phyloP scores from a whole-genome alignment of 2,113 vertebrate genomes.

The Phylloscopus trochiloides region DNA sequence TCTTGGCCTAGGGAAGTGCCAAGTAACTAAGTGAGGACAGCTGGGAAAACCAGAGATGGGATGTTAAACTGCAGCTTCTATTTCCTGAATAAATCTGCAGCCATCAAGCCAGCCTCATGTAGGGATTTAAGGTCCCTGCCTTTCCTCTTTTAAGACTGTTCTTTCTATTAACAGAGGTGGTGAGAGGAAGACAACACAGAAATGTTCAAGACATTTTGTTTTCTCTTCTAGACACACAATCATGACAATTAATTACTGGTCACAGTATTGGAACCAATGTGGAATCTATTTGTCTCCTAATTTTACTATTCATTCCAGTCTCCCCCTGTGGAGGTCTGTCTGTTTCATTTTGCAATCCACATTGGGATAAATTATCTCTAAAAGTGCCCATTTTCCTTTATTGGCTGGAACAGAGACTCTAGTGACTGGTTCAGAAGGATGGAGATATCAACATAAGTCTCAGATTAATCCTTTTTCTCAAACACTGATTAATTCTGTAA shows the following conservation, averaged over 20 bases:
- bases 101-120: not conserved
- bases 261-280: not conserved
- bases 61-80: not conserved
- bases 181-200: not conserved
- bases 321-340: not conserved
- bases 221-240: not conserved
- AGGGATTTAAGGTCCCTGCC: not conserved
- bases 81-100: not conserved
- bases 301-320: not conserved
- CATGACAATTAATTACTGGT: not conserved
- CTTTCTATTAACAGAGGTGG: not conserved
- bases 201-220: not conserved
- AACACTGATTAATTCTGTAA: not conserved
- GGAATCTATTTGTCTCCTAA: not conserved
- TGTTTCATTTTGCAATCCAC: not conserved
- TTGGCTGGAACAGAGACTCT: not conserved
- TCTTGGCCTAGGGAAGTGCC: not conserved
- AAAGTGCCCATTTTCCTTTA: not conserved
- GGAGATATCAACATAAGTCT: not conserved
- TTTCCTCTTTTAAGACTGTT: not conserved
- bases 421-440: not conserved
- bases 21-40: not conserved
- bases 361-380: not conserved
- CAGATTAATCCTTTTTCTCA: not conserved
- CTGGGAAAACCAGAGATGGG: not conserved